Conservation (phyloP, 2,888 invertebrate species). For the Odontothrips loti region DNA sequence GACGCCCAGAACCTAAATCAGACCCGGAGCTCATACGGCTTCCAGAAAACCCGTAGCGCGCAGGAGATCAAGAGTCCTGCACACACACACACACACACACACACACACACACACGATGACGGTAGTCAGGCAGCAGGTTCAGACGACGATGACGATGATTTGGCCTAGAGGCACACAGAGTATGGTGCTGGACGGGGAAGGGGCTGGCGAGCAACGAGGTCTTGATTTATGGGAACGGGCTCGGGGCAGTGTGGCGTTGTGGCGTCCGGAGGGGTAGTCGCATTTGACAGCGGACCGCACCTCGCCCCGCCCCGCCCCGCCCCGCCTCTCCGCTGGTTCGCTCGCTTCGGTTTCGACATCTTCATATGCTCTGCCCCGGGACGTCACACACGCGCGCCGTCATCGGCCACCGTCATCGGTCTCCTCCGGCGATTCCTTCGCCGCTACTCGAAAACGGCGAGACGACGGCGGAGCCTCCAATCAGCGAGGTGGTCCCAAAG, state of each 20-base stretch:
- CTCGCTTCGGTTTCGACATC: neutral
- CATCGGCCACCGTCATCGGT: no score
- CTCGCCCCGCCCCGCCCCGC: neutral
- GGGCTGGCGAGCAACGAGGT: neutral
- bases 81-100: no score
- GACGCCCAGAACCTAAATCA: neutral
- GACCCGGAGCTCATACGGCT: no score
- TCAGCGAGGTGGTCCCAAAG: no score
- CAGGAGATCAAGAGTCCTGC: no score
- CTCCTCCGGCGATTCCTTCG: no score
- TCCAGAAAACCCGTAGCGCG: no score
- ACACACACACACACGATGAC: neutral
- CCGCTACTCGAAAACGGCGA: no score
- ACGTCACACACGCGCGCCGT: no score
- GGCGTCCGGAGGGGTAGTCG: no score
- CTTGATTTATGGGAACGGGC: neutral
- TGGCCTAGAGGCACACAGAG: neutral
- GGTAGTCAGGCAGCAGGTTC: neutral
- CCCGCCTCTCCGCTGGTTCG: neutral
- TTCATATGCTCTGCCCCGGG: neutral
- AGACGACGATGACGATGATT: neutral
- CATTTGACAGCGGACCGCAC: neutral
- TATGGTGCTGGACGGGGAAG: neutral
- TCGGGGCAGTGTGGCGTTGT: neutral
- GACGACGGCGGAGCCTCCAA: no score